Conservation (phyloP, 2,888 invertebrate species). For the Tachina grossa region DNA sequence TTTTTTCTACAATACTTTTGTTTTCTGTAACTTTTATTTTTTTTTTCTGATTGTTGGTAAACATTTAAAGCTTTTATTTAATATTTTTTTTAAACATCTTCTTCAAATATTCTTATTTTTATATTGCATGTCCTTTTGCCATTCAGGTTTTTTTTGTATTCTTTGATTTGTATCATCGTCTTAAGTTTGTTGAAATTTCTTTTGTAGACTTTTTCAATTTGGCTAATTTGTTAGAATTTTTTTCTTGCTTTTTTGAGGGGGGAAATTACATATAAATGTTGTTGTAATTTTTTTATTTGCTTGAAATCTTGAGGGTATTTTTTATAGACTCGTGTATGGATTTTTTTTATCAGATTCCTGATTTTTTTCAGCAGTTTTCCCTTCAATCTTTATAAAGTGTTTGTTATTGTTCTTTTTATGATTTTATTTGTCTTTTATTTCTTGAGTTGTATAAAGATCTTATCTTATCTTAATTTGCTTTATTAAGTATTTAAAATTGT, state of each 20-base stretch:
- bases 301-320: slow-evolving; percentile 59
- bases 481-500: slow-evolving; percentile 73
- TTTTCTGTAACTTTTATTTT: slow-evolving; percentile 24
- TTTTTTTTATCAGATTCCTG: slow-evolving; percentile 60
- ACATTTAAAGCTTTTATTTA: slow-evolving; percentile 55
- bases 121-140: slow-evolving; percentile 68
- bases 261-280: slow-evolving; percentile 9
- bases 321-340: slow-evolving; percentile 14
- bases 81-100: slow-evolving; percentile 62
- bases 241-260: slow-evolving; percentile 47
- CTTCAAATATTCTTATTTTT: slow-evolving; percentile 72
- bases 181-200: slow-evolving; percentile 68
- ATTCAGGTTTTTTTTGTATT: slow-evolving; percentile 53
- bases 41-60: slow-evolving; percentile 22
- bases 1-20: slow-evolving; percentile 72
- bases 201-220: slow-evolving; percentile 77
- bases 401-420: slow-evolving; percentile 73
- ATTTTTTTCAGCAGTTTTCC: slow-evolving; percentile 40
- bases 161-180: slow-evolving; percentile 39
- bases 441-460: slow-evolving; percentile 75
- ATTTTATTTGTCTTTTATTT: slow-evolving; percentile 72
- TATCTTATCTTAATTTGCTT: slow-evolving; percentile 78
- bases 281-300: slow-evolving; percentile 18
- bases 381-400: slow-evolving; percentile 69
- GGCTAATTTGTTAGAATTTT: slow-evolving; percentile 79